phyloP scores from a whole-genome alignment of 2,113 vertebrate species.

The Sitta europaea region DNA sequence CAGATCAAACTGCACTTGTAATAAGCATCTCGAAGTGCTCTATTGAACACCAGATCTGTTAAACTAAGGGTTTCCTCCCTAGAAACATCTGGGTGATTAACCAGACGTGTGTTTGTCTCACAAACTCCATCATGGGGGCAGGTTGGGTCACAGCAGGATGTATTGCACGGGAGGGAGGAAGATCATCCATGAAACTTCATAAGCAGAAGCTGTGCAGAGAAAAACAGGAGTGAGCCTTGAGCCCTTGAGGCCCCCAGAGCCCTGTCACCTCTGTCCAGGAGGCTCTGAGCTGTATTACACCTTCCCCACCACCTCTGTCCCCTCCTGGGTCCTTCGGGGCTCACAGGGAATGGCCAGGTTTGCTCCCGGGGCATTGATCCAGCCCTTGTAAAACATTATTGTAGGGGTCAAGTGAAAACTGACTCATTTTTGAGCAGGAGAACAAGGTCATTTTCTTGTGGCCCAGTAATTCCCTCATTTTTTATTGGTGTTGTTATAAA shows the following conservation, averaged over 20 bases:
- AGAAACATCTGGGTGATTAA: not conserved
- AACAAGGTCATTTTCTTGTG: not conserved
- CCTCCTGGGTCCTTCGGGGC: not conserved
- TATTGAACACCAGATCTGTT: not conserved
- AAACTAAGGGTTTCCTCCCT: not conserved
- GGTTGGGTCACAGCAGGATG: not conserved
- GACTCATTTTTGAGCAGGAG: not conserved
- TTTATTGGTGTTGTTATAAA: constrained; percentile 3
- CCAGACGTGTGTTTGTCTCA: not conserved
- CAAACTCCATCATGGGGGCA: not conserved
- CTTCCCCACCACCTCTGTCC: not conserved
- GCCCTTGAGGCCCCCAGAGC: not conserved
- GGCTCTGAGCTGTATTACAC: not conserved
- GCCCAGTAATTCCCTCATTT: not conserved
- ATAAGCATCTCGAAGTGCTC: not conserved
- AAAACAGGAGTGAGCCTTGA: rapidly evolving
- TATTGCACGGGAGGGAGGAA: not conserved
- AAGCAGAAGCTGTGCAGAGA: not conserved
- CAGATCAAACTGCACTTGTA: not conserved
- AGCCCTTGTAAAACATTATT: not conserved
- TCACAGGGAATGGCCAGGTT: not conserved
- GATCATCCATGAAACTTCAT: not conserved
- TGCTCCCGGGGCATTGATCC: not conserved
- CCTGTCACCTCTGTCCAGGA: not conserved
- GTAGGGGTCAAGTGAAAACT: not conserved